Evolutionary conservation across 2,888 invertebrate genomes (phyloP), one percentile per base, ranked within the genome.

Genomic region (Harpalus rubripes): DNA sequence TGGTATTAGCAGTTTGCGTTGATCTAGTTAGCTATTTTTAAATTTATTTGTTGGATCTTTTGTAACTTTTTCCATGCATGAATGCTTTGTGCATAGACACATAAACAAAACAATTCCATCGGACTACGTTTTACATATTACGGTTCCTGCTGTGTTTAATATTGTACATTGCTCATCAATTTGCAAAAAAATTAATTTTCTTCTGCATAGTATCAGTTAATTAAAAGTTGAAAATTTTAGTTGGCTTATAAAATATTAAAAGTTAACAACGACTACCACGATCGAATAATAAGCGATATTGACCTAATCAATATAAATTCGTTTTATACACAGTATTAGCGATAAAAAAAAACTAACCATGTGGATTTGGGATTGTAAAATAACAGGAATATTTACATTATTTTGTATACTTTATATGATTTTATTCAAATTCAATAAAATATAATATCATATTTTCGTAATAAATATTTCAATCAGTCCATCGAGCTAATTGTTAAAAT

Each of bases 1-100:
- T 68, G 68, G 22, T 8, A 63, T 8, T 10, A 5, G 63, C 63
- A 63, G 26, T 63, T 63, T 26, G 26, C 63, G 26, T 5, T 32
- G 32, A 22, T 22, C 44, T 44, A 44, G 1, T 52, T 6, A 52
- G 5, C 44, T 52, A 52, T 52, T 52, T 52, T 52, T 52, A 10
- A 52, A 52, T 52, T 52, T 52, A 52, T 52, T 12, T 52, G 44
- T 52, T 52, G 44, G 44, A 52, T 52, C 44, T 52, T 52, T 32
- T 32, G 5, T 32, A 32, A 32, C 32, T 32, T 32, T 32, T 52
- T 52, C 10, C 44, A 44, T 44, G 44, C 44, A 7, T 44, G 44
- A 10, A 44, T 10, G 44, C 44, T 52, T 52, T 10, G 10, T 52
- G 10, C 12, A 52, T 52, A 4, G 10, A 52, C 44, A 52, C 44